Evolutionary conservation across 2,888 invertebrate species (phyloP).

Genomic region (Nymphalis urticae): DNA sequence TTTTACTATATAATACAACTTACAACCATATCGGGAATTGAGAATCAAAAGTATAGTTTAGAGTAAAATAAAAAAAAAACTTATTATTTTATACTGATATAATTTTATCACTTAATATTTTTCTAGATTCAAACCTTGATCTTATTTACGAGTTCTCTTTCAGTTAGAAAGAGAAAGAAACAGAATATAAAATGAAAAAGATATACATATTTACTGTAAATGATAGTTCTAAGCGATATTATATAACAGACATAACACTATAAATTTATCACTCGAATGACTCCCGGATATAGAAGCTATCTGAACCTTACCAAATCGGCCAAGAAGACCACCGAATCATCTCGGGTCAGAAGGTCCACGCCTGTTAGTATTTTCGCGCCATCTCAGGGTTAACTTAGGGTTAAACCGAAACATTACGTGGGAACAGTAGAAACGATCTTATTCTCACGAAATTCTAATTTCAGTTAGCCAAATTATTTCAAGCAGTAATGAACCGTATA

Average conservation of each 20-base stretch:
- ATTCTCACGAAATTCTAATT: slow-evolving; percentile 58
- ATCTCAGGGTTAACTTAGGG: slow-evolving; percentile 59
- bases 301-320: slow-evolving; percentile 19
- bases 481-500: slow-evolving; percentile 14
- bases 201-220: too few species aligned
- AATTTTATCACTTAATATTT: too few species aligned
- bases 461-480: slow-evolving; percentile 2
- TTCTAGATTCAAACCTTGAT: too few species aligned
- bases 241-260: neutral
- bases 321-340: slow-evolving; percentile 33
- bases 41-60: too few species aligned
- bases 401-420: slow-evolving; percentile 63
- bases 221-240: too few species aligned
- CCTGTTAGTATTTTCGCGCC: slow-evolving; percentile 58
- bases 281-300: neutral
- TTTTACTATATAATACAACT: too few species aligned
- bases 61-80: too few species aligned
- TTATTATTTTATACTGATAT: too few species aligned
- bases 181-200: too few species aligned
- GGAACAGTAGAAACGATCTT: slow-evolving; percentile 53
- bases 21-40: too few species aligned
- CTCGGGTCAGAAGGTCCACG: slow-evolving; percentile 42
- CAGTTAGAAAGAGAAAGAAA: too few species aligned
- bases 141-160: too few species aligned
- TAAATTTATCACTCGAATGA: neutral